These are phyloP conservation scores for Subanguina moxae DNA, from an alignment of 1,140 invertebrate species.

Conservation along the genomic window DNA sequence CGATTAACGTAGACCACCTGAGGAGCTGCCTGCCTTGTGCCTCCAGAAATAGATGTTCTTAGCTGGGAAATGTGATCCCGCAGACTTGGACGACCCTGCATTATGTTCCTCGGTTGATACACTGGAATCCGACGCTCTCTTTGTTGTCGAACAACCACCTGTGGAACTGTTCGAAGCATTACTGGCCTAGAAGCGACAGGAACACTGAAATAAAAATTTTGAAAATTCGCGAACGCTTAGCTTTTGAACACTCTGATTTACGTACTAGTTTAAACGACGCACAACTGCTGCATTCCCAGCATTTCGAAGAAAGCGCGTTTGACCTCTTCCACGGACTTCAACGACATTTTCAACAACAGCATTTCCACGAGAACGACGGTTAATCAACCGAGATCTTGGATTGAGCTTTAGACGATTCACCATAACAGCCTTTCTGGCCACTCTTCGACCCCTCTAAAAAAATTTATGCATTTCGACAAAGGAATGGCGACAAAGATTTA, in stretches of 20 bases:
- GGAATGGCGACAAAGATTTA: neutral
- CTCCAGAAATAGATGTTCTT: conserved; percentile 17
- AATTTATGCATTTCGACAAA: neutral
- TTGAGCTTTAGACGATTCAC: conserved; percentile 20
- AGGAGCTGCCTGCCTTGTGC: neutral
- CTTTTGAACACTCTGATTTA: neutral
- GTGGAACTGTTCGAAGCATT: neutral
- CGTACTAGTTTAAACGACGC: neutral
- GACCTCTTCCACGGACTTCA: conserved; percentile 1
- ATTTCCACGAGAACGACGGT: conserved; percentile 3
- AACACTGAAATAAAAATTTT: conserved; percentile 6
- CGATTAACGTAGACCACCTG: neutral
- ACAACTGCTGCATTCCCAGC: neutral
- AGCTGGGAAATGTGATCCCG: conserved; percentile 25
- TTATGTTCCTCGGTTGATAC: no score
- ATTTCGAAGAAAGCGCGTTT: conserved; percentile 7
- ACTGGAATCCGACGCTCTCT: neutral
- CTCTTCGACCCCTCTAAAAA: neutral
- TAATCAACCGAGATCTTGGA: conserved; percentile 16
- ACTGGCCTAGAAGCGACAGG: neutral
- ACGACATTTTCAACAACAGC: neutral
- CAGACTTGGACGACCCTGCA: neutral
- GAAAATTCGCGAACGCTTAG: neutral
- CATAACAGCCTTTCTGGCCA: conserved; percentile 3
- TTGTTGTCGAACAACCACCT: neutral